A percentile compares a stretch with the other conserved stretches of the same genome.
These are phyloP conservation scores for Chromobotia macracanthus DNA, from an alignment of 2,797 vertebrate species.

Conservation along the genomic window DNA sequence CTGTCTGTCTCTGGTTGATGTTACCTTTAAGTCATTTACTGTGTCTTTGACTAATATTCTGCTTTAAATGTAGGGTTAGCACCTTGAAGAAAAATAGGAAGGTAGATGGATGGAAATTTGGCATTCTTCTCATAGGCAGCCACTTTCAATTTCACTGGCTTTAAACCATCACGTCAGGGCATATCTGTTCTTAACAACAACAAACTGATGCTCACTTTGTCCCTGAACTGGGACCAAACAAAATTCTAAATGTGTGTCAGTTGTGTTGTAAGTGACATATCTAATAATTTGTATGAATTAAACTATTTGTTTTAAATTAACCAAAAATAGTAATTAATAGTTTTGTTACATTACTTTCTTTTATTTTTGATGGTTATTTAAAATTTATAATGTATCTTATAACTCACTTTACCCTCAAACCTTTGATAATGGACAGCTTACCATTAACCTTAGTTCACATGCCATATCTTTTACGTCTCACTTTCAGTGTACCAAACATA, in stretches of 20 bases:
- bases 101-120: conserved; percentile 69
- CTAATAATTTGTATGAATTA: not conserved
- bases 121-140: conserved; percentile 68
- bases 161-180: conserved; percentile 60
- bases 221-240: conserved; percentile 10
- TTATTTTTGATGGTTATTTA: too few species aligned
- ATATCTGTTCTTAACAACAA: conserved; percentile 5
- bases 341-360: too few species aligned
- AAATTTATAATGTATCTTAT: too few species aligned
- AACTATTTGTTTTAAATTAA: too few species aligned
- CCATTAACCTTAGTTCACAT: too few species aligned
- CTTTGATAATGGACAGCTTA: too few species aligned
- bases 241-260: not conserved
- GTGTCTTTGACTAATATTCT: conserved; percentile 79
- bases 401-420: too few species aligned
- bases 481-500: not conserved
- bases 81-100: conserved; percentile 59
- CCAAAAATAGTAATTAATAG: too few species aligned
- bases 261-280: conserved; percentile 15
- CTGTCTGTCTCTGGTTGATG: conserved; percentile 84
- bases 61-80: conserved; percentile 76
- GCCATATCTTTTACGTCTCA: too few species aligned
- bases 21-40: conserved; percentile 82
- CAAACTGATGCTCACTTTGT: conserved; percentile 1
- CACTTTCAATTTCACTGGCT: conserved; percentile 69